Percentiles rank a stretch among this genome's conserved stretches.
Conservation (phyloP, 1,140 invertebrate species). For the Caenorhabditis brenneri region DNA sequence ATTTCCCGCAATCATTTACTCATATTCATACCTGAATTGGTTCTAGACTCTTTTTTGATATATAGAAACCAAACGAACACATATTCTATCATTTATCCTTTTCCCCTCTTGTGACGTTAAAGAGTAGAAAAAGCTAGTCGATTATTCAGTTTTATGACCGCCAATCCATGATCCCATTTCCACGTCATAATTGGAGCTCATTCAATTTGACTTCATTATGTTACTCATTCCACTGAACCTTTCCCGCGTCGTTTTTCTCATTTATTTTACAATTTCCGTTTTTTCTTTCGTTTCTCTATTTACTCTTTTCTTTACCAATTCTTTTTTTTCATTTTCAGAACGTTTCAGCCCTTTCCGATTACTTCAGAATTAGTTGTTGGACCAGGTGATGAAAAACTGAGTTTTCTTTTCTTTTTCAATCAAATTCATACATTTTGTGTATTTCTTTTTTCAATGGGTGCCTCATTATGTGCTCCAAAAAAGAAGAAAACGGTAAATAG, state of each 20-base stretch:
- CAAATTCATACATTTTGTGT: not conserved
- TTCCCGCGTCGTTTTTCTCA: not conserved
- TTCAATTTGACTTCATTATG: slow-evolving; percentile 19
- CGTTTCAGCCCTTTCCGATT: not conserved
- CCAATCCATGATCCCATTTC: not conserved
- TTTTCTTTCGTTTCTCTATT: not conserved
- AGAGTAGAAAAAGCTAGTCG: too few relatives aligned
- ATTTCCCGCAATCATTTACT: not conserved
- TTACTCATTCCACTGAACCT: not conserved
- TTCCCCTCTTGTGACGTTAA: not conserved
- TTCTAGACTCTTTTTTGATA: not conserved
- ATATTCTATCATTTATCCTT: not conserved
- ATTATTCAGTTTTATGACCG: not conserved
- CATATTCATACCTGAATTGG: not conserved
- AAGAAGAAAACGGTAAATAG: slow-evolving; percentile 48
- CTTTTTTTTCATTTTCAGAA: slow-evolving; percentile 1
- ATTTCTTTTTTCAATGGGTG: slow-evolving; percentile 26
- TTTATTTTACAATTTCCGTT: slow-evolving; percentile 9
- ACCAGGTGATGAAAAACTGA: not conserved
- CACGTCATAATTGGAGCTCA: slow-evolving; percentile 19
- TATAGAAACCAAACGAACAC: too few relatives aligned
- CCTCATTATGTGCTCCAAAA: slow-evolving; percentile 44
- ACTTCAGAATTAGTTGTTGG: not conserved
- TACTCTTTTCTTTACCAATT: not conserved
- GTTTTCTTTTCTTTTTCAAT: not conserved